Conservation (phyloP, 2,888 invertebrate genomes). For the Rotaria sp. region DNA sequence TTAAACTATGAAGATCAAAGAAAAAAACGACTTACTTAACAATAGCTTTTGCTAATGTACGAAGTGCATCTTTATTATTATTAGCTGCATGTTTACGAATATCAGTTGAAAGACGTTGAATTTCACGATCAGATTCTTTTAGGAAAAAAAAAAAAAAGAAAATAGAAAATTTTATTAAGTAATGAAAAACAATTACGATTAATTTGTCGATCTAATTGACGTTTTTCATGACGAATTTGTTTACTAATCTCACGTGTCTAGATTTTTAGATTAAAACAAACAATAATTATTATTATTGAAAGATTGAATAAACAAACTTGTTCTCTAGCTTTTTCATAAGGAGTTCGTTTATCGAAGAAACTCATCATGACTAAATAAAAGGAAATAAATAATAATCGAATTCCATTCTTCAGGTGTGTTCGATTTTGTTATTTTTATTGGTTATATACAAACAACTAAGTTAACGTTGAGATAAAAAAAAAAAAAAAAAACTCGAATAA, state of each 20-base stretch:
- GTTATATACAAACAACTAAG: not conserved
- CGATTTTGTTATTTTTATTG: not conserved
- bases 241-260: not conserved
- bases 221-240: slow-evolving; percentile 10
- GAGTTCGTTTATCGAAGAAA: not conserved
- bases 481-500: too few species aligned
- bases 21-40: not conserved
- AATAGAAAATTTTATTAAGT: not conserved
- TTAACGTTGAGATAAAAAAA: not conserved
- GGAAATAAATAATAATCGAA: not conserved
- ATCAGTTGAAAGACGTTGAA: not conserved
- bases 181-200: not conserved
- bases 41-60: slow-evolving; percentile 10
- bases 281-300: not conserved
- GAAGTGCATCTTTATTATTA: not conserved
- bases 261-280: not conserved
- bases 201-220: not conserved
- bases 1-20: not conserved
- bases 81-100: not conserved
- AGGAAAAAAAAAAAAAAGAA: not conserved
- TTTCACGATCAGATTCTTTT: not conserved
- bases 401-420: not conserved
- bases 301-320: not conserved
- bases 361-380: not conserved
- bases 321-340: slow-evolving; percentile 20